These are phyloP conservation scores for Eucera pruinosa DNA, from an alignment of 2,888 invertebrate genomes.

Conservation along the genomic window DNA sequence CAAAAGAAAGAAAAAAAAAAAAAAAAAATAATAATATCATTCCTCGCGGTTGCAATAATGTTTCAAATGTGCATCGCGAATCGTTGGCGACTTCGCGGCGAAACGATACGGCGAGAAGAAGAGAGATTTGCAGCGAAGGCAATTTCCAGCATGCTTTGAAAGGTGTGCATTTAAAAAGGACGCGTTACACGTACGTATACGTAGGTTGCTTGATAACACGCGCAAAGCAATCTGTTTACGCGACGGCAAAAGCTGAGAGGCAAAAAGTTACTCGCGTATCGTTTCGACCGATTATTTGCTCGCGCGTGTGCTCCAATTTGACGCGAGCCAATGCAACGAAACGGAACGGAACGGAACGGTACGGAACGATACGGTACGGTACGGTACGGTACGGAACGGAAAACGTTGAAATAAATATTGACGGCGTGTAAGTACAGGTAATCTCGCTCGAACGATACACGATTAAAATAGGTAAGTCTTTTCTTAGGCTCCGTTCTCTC, in stretches of 20 bases:
- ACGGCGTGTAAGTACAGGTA: constrained; percentile 48
- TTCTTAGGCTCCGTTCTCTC: constrained; percentile 71
- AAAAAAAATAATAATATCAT: no score
- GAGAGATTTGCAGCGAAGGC: background rate
- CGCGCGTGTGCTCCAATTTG: background rate
- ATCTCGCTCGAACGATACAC: constrained; percentile 44
- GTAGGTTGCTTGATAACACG: no score
- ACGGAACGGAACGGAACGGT: no score
- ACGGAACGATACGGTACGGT: no score
- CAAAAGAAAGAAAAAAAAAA: no score
- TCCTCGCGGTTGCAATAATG: no score
- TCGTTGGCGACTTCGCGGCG: constrained; percentile 29
- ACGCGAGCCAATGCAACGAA: background rate
- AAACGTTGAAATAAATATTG: constrained; percentile 33
- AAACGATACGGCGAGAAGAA: constrained; percentile 33
- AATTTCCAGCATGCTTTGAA: background rate
- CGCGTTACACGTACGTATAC: no score
- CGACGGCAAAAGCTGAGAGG: no score
- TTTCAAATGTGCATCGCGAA: background rate
- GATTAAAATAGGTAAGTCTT: constrained; percentile 73
- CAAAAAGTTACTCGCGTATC: constrained; percentile 4
- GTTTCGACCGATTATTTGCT: constrained; percentile 15
- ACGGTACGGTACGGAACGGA: no score
- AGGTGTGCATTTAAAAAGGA: no score
- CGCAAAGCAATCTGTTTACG: no score